Base-by-base conservation (phyloP, 1,140 invertebrate species). In the Brachionus koreanus region DNA sequence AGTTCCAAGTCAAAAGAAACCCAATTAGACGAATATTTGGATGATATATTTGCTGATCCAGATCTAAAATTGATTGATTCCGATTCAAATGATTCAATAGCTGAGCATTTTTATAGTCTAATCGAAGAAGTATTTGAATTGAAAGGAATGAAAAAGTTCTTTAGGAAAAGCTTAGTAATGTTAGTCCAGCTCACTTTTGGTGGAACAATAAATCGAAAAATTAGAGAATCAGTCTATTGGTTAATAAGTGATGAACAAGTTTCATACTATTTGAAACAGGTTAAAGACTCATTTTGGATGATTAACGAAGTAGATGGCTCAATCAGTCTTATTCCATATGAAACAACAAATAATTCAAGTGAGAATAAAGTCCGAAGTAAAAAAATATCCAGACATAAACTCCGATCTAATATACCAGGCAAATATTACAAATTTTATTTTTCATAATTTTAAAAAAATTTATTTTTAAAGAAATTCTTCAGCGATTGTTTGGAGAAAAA, bases 151-250 rank as follows among this genome's bases (percentile, higher is more conserved):
- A 94, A 95, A 87, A 92, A 93, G 72, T 95, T 93, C 92, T 89
- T 96, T 12, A 88, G 94, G 83, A 92, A 93, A 85, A 95, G 93
- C 33, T 89, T 96, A 4, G 95, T 97, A 83, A 93, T 92, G 7
- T 96, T 96, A 88, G 94, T 96, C 6, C 94, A 97, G 88, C 93
- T 95, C 63, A 94, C 93, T 0, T 96, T 94, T 88, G 94, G 94
- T 6, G 90, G 93, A 83, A 95, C 94, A 25, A 96, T 96, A 63
- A 96, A 95, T 86, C 92, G 93, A 84, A 94, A 96, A 91, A 92
- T 96, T 49, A 91, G 93, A 84, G 94, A 95, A 85, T 94, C 93
- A 0, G 92, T 96, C 69, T 91, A 92, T 12, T 94, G 93, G 92
- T 88, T 95, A 79, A 93, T 95, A 86, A 95, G 93, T 25, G 94